phyloP scores from a whole-genome alignment of 2,797 vertebrate species.

The Nyctalus aviator region DNA sequence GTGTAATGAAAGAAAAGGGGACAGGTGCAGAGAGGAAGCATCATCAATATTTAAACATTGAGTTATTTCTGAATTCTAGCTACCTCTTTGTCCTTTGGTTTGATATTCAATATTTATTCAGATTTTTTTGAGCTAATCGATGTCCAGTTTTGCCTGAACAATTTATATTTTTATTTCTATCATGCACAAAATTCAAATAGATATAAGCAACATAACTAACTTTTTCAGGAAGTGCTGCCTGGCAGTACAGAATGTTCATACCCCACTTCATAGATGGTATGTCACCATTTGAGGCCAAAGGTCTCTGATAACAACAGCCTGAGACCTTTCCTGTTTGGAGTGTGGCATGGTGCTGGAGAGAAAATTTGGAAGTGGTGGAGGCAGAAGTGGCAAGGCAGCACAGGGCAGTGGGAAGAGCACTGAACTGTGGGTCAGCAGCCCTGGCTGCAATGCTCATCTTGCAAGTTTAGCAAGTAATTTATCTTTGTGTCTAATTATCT shows the following conservation, averaged over 20 bases:
- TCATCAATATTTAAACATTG: background rate
- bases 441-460: background rate
- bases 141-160: background rate
- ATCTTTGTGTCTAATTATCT: background rate
- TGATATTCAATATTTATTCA: background rate
- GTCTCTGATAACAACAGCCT: background rate
- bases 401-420: background rate
- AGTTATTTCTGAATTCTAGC: background rate
- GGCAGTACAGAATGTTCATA: background rate
- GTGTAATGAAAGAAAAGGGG: background rate
- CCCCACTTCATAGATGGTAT: background rate
- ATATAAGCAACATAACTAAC: background rate
- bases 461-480: background rate
- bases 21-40: fast-evolving
- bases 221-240: background rate
- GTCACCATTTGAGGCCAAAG: background rate
- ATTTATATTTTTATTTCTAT: background rate
- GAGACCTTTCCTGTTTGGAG: background rate
- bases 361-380: background rate
- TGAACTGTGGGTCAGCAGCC: background rate
- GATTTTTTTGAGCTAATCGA: background rate
- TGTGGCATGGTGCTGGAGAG: background rate
- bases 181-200: background rate
- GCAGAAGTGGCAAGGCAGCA: background rate
- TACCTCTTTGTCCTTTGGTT: background rate